Conservation (phyloP, 2,888 invertebrate genomes). For the Thalpophila matura region DNA sequence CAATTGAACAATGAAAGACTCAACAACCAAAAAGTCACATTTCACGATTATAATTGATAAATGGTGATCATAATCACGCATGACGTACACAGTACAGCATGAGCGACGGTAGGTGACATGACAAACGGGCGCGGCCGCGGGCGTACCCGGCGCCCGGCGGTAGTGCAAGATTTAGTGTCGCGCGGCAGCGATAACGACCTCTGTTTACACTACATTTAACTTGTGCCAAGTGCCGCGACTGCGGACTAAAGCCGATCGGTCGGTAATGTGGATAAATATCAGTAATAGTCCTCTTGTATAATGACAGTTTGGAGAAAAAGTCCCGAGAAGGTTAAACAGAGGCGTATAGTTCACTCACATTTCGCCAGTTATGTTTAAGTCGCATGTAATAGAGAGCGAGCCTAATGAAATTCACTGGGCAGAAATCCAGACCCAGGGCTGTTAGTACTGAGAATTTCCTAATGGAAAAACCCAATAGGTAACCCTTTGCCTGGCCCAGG, state of each 20-base stretch:
- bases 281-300: slow-evolving; percentile 65
- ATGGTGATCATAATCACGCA: slow-evolving; percentile 70
- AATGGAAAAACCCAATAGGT: too few relatives aligned
- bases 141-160: slow-evolving; percentile 63
- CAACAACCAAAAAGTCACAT: slow-evolving; percentile 20
- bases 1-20: background rate
- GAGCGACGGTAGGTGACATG: slow-evolving; percentile 80
- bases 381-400: too few relatives aligned
- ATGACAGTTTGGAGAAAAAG: slow-evolving; percentile 51
- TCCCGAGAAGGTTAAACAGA: too few relatives aligned
- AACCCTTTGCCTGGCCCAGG: too few relatives aligned
- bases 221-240: slow-evolving; percentile 81
- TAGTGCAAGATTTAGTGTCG: slow-evolving; percentile 82
- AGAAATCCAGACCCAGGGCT: too few relatives aligned
- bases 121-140: slow-evolving; percentile 78
- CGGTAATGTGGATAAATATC: slow-evolving; percentile 69
- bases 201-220: slow-evolving; percentile 89
- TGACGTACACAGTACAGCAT: slow-evolving; percentile 68
- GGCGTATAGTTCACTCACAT: too few relatives aligned
- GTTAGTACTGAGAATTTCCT: too few relatives aligned
- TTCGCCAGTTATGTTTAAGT: too few relatives aligned
- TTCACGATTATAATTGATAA: slow-evolving; percentile 62
- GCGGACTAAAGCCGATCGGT: slow-evolving; percentile 69
- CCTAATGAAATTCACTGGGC: background rate
- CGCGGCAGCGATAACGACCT: slow-evolving; percentile 85